A percentile compares a stretch with the other conserved stretches of the same genome.
Conservation (phyloP, 2,888 invertebrate genomes). For the Drosophila anomalata region DNA sequence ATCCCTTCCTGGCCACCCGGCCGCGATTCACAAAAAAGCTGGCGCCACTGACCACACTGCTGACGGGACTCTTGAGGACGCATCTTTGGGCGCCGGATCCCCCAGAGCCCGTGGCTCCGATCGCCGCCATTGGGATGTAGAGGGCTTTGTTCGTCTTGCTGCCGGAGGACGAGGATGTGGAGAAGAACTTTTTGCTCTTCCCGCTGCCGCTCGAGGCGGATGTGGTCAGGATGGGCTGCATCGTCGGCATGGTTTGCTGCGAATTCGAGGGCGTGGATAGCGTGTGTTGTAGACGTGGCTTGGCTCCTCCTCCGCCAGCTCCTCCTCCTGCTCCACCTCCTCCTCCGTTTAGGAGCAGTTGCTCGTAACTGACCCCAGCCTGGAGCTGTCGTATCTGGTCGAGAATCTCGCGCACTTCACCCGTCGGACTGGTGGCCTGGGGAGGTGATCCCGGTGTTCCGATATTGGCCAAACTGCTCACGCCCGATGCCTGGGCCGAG, state of each 20-base stretch:
- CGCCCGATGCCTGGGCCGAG: constrained; percentile 86
- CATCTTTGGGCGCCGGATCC: constrained; percentile 60
- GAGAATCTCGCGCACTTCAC: constrained; percentile 89
- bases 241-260: constrained; percentile 16
- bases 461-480: constrained; percentile 88
- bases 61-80: constrained; percentile 82
- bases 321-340: constrained; percentile 11
- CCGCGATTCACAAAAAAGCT: constrained; percentile 81
- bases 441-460: constrained; percentile 91
- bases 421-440: constrained; percentile 92
- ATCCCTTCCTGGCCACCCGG: constrained; percentile 85
- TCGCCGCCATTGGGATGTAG: constrained; percentile 87
- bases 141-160: constrained; percentile 86
- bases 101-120: constrained; percentile 32
- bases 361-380: constrained; percentile 84
- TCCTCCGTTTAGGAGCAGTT: constrained; percentile 63
- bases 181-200: constrained; percentile 84
- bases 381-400: constrained; percentile 89
- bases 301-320: constrained; percentile 32
- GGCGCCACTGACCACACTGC: constrained; percentile 77
- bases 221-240: constrained; percentile 34
- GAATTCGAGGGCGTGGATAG: constrained; percentile 62
- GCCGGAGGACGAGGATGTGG: constrained; percentile 38
- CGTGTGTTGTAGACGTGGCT: constrained; percentile 75
- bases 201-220: constrained; percentile 65